These are phyloP conservation scores for Merops nubicus DNA, from an alignment of 2,113 vertebrate genomes.

Conservation along the genomic window DNA sequence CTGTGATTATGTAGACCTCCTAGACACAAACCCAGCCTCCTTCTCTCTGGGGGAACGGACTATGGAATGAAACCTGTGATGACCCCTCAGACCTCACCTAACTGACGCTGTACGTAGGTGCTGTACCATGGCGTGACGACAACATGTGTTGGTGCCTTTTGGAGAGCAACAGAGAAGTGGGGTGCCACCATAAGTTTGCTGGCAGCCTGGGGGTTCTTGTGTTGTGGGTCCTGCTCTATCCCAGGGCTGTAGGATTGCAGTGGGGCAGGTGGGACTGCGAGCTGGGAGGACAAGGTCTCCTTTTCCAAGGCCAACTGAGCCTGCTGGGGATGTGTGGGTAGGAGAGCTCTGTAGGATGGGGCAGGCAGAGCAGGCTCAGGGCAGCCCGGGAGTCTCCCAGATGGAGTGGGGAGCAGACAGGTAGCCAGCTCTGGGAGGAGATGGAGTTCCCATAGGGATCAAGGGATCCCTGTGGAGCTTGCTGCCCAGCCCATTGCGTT, in stretches of 20 bases:
- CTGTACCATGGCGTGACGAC: neutral
- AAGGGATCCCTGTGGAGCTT: neutral
- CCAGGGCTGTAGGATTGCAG: neutral
- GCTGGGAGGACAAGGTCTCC: accelerated
- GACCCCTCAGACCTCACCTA: neutral
- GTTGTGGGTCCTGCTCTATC: neutral
- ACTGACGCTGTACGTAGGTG: accelerated
- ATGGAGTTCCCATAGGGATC: neutral
- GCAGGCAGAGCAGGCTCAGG: neutral
- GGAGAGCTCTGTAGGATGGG: neutral
- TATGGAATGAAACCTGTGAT: neutral
- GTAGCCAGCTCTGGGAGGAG: neutral
- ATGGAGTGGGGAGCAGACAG: neutral
- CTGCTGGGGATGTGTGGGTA: neutral
- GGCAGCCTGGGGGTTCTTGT: neutral
- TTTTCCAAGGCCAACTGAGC: neutral
- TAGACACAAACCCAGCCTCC: neutral
- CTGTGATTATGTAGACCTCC: neutral
- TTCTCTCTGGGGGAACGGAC: neutral
- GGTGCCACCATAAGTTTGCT: neutral
- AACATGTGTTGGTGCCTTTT: neutral
- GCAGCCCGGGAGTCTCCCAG: neutral
- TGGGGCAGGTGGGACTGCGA: neutral
- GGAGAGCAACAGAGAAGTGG: neutral
- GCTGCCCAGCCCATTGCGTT: neutral